A percentile compares a stretch with the other conserved stretches of the same genome.
Conservation (phyloP, 2,888 invertebrate genomes). For the Drosophila meridiana region DNA sequence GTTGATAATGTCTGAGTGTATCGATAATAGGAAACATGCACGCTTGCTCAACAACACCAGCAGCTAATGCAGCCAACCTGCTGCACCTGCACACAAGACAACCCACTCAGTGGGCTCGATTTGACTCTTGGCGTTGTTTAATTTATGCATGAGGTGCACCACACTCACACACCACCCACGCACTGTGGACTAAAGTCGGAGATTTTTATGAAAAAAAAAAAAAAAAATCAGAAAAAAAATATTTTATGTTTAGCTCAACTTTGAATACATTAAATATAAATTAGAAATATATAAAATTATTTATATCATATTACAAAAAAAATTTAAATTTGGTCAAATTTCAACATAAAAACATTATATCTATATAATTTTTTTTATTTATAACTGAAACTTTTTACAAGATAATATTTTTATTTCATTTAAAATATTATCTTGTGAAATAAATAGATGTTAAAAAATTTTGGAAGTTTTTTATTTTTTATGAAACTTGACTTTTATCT, state of each 20-base stretch:
- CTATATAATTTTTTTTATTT: no score
- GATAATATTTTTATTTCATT: no score
- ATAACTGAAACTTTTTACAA: no score
- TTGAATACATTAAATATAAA: neutral
- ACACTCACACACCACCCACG: slow-evolving; percentile 17
- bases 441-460: no score
- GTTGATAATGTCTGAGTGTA: slow-evolving; percentile 68
- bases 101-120: slow-evolving; percentile 16
- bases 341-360: no score
- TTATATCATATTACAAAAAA: no score
- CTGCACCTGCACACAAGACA: slow-evolving; percentile 19
- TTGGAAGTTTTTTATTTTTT: no score
- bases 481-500: no score
- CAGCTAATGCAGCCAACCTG: slow-evolving; percentile 10
- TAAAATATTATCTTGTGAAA: no score
- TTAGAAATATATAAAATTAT: no score
- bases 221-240: neutral
- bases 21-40: slow-evolving; percentile 73
- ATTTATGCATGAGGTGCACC: slow-evolving; percentile 74
- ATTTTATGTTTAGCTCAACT: no score
- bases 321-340: no score
- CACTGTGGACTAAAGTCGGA: slow-evolving; percentile 41
- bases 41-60: slow-evolving; percentile 43
- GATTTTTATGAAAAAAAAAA: slow-evolving; percentile 10
- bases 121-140: slow-evolving; percentile 50